Conservation (phyloP, 2,797 vertebrate species). For the Hoplostethus atlanticus region DNA sequence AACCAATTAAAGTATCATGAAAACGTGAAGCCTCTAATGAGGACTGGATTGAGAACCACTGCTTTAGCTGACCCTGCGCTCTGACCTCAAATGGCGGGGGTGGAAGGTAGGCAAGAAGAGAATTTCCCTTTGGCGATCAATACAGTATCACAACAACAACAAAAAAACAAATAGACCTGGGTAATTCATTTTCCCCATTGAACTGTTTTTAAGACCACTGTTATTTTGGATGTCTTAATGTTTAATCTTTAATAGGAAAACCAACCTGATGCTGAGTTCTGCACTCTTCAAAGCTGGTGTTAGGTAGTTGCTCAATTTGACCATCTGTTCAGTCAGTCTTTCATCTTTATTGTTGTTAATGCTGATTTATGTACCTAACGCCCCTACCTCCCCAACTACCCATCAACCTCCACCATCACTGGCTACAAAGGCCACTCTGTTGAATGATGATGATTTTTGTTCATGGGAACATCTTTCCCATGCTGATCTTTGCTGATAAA, state of each 20-base stretch:
- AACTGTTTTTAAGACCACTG: conserved; percentile 8
- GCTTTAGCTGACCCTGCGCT: neutral
- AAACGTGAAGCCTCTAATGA: no score
- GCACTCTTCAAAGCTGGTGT: neutral
- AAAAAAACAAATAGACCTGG: conserved; percentile 18
- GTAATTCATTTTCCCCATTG: neutral
- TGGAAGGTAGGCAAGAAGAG: no score
- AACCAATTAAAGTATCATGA: no score
- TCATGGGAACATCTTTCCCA: conserved; percentile 31
- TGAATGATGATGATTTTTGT: conserved; percentile 3
- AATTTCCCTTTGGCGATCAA: no score
- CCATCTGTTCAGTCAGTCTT: conserved; percentile 15
- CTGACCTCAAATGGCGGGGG: neutral
- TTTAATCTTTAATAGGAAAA: conserved; percentile 6
- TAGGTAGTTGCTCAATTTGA: conserved; percentile 3
- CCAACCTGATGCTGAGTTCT: neutral
- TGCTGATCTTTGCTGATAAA: neutral
- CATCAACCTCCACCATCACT: neutral
- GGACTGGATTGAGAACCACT: no score
- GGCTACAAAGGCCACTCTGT: conserved; percentile 23
- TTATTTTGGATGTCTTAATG: neutral
- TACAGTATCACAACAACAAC: neutral
- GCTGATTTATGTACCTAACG: conserved; percentile 36
- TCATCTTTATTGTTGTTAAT: conserved; percentile 47
- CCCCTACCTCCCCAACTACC: neutral